phyloP scores from a whole-genome alignment of 1,140 invertebrate species.

The Aphaenogaster floridana region DNA sequence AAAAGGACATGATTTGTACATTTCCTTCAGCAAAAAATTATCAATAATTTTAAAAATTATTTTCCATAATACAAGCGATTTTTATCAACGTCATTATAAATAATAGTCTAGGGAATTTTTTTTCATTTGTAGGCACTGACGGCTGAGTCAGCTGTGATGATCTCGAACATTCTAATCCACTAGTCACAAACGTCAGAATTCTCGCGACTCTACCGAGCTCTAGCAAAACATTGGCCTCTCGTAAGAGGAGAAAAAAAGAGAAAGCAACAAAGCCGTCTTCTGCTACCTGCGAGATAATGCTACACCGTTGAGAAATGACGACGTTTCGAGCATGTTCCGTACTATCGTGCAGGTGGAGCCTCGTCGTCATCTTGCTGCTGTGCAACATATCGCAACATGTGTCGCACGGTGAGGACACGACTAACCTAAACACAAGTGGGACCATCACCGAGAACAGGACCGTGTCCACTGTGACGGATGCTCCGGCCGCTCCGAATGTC shows the following conservation, averaged over 20 bases:
- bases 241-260: not conserved
- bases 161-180: slow-evolving; percentile 3
- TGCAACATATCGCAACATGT: slow-evolving; percentile 7
- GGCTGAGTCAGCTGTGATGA: not conserved
- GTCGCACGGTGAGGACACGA: slow-evolving; percentile 20
- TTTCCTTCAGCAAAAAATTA: not conserved
- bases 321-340: slow-evolving; percentile 13
- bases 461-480: not conserved
- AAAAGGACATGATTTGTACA: not conserved
- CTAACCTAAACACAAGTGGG: slow-evolving; percentile 62
- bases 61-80: not conserved
- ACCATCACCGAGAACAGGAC: slow-evolving; percentile 43
- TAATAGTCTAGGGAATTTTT: slow-evolving; percentile 32
- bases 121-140: not conserved
- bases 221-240: not conserved
- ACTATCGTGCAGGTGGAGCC: slow-evolving; percentile 3
- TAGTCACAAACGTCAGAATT: slow-evolving; percentile 30
- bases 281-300: slow-evolving; percentile 37
- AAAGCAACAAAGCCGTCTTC: not conserved
- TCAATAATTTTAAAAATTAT: not conserved
- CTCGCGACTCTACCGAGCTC: not conserved
- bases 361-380: slow-evolving; percentile 34
- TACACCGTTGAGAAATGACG: slow-evolving; percentile 54
- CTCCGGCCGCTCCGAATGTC: not conserved
- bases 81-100: not conserved